Evolutionary conservation across 30 jellyfish, hydroid and myxozoan species (phyloP).

Genomic region (Aurelia coerulea): DNA sequence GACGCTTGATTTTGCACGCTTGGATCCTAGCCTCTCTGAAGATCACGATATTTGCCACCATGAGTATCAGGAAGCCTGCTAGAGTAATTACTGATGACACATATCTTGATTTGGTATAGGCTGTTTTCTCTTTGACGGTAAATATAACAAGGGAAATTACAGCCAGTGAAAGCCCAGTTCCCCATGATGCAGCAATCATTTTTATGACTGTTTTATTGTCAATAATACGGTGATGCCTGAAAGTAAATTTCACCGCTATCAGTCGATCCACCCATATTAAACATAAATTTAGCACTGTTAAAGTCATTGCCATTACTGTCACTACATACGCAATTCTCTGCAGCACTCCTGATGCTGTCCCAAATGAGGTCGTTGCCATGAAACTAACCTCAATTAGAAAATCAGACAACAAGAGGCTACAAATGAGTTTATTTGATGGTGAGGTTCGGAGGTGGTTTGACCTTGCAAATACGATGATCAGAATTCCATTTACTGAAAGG

Average conservation of each 20-base stretch:
- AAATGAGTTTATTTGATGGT: slow-evolving; percentile 54
- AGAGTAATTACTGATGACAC: slow-evolving; percentile 16
- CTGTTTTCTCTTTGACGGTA: not conserved
- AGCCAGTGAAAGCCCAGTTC: slow-evolving; percentile 5
- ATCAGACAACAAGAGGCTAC: slow-evolving; percentile 55
- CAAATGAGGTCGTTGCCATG: slow-evolving; percentile 8
- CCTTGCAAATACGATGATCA: slow-evolving; percentile 32
- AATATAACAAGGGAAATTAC: slow-evolving; percentile 21
- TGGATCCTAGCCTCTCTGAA: slow-evolving; percentile 37
- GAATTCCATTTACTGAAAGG: slow-evolving; percentile 10
- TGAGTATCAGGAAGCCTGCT: slow-evolving; percentile 20
- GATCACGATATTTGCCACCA: slow-evolving; percentile 27
- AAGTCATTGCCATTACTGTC: slow-evolving; percentile 38
- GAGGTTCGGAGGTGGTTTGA: slow-evolving; percentile 12
- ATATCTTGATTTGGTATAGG: slow-evolving; percentile 6
- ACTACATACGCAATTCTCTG: slow-evolving; percentile 11
- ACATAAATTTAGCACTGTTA: slow-evolving; percentile 50
- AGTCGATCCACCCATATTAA: slow-evolving; percentile 61
- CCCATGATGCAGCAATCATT: slow-evolving; percentile 26
- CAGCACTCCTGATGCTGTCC: slow-evolving; percentile 12
- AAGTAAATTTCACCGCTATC: slow-evolving; percentile 23
- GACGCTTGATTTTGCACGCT: slow-evolving; percentile 28
- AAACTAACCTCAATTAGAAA: slow-evolving; percentile 38
- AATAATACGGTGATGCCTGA: slow-evolving; percentile 29
- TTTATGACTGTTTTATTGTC: slow-evolving; percentile 13